phyloP scores from a whole-genome alignment of 1,140 invertebrate genomes.

The Lycorma delicatula region DNA sequence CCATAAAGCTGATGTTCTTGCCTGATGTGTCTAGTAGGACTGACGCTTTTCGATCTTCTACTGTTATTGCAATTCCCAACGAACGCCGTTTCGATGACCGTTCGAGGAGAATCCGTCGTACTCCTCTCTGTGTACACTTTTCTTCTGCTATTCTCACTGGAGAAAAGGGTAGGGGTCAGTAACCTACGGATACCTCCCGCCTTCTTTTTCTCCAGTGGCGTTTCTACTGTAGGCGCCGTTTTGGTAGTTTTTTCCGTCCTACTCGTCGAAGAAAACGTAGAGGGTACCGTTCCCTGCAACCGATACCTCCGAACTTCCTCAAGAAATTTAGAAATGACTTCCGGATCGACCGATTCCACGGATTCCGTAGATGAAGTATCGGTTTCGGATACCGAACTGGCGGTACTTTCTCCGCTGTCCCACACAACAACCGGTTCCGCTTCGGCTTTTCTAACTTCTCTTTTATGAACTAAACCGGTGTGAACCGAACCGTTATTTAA shows the following conservation, averaged over 20 bases:
- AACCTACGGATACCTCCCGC: conserved; percentile 17
- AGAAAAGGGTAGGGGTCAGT: conserved; percentile 17
- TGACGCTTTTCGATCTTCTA: conserved; percentile 20
- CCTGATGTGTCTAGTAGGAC: conserved; percentile 12
- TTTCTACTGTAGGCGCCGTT: conserved; percentile 18
- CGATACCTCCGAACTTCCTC: background rate
- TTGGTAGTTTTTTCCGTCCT: background rate
- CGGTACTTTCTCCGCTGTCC: background rate
- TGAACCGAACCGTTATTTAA: background rate
- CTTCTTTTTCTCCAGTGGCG: conserved; percentile 9
- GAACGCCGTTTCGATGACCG: conserved; percentile 21
- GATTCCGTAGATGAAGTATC: background rate
- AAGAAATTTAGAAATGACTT: background rate
- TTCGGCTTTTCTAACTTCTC: background rate
- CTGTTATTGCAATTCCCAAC: conserved; percentile 13
- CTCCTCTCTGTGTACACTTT: background rate
- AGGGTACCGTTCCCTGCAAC: background rate
- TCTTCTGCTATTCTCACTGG: conserved; percentile 8
- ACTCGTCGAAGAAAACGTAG: background rate
- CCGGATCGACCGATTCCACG: background rate
- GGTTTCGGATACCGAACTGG: background rate
- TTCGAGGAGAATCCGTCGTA: conserved; percentile 1
- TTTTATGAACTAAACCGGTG: background rate
- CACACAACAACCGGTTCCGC: background rate
- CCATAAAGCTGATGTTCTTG: conserved; percentile 12